phyloP scores from a whole-genome alignment of 2,888 invertebrate genomes.

The Argynnis bischoffii region DNA sequence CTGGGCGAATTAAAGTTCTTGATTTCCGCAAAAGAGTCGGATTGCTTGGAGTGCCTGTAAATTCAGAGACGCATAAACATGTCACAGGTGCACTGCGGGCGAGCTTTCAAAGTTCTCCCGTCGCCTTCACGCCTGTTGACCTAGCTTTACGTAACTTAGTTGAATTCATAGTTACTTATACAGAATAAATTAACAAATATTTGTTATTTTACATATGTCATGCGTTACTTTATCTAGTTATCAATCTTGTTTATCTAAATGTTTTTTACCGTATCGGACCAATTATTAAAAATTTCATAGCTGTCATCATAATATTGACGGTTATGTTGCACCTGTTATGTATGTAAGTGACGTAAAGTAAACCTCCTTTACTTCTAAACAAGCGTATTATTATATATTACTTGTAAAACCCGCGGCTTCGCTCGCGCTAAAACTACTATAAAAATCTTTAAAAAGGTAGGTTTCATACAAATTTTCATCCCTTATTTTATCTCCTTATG shows the following conservation, averaged over 20 bases:
- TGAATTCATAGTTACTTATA: not conserved
- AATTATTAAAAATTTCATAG: slow-evolving; percentile 17
- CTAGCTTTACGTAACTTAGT: slow-evolving; percentile 20
- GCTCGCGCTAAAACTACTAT: no score
- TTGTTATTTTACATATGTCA: not conserved
- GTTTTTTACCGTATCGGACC: slow-evolving; percentile 14
- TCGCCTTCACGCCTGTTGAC: slow-evolving; percentile 32
- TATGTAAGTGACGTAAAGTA: slow-evolving; percentile 3
- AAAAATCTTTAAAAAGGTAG: no score
- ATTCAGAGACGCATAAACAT: slow-evolving; percentile 76
- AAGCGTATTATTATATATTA: no score
- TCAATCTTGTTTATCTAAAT: slow-evolving; percentile 21
- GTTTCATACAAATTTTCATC: no score
- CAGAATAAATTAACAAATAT: slow-evolving; percentile 8
- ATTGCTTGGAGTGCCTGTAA: slow-evolving; percentile 57
- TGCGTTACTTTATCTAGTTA: slow-evolving; percentile 12
- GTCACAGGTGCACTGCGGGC: slow-evolving; percentile 63
- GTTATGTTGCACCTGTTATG: slow-evolving; percentile 20
- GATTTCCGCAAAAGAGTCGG: slow-evolving; percentile 58
- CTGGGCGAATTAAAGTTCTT: slow-evolving; percentile 67
- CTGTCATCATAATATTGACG: slow-evolving; percentile 9
- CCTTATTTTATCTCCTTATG: no score
- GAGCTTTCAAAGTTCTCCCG: slow-evolving; percentile 52
- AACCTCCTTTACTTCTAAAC: no score
- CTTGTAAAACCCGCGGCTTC: no score